Base-by-base conservation (phyloP, 2,797 vertebrate genomes). In the Philypnodon macrostomus region DNA sequence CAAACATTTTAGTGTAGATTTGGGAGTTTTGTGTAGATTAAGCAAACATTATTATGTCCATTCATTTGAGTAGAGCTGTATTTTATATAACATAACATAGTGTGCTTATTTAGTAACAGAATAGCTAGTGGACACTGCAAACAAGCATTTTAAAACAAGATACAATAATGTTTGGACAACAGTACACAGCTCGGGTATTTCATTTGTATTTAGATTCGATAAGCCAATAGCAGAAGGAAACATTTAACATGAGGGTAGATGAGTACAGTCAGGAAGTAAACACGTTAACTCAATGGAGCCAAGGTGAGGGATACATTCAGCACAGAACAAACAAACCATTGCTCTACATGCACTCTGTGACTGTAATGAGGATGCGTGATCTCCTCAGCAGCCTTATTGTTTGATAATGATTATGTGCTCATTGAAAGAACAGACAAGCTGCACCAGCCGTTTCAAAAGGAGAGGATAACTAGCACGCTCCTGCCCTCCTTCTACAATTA, bases 281-380 rank as follows among this genome's bases (percentile, higher is more conserved):
- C 67, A 65, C 3, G 71, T 76, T 67, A 70, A 77, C 64, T 71
- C 48, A 29, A 18, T 39, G 58, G 65, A 76, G 73, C 54, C 42
- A 44, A 76, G 74, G 77, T 82, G 79, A 85, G 70, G 73, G 78
- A 80, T 84, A 79, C 68, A 53, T 86, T 89, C 86, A 89, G 84
- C 86, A 85, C 88, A 89, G 88, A 90, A 90, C 89, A 90, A 89
- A 88, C 83, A 90, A 88, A 87, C 81, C 87, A 87, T 88, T 86
- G 85, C 83, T 75, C 78, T 78, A 79, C 85, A 80, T 87, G 86
- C 86, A 89, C 85, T 88, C 73, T 84, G 75, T 87, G 87, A 80
- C 86, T 91, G 79, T 88, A 87, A 89, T 86, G 83, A 81, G 80
- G 77, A 89, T 81, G 79, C 70, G 62, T 70, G 80, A 71, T 86